These are phyloP conservation scores for Sporophila hypoxantha DNA, from an alignment of 2,113 vertebrate genomes.

Conservation along the genomic window DNA sequence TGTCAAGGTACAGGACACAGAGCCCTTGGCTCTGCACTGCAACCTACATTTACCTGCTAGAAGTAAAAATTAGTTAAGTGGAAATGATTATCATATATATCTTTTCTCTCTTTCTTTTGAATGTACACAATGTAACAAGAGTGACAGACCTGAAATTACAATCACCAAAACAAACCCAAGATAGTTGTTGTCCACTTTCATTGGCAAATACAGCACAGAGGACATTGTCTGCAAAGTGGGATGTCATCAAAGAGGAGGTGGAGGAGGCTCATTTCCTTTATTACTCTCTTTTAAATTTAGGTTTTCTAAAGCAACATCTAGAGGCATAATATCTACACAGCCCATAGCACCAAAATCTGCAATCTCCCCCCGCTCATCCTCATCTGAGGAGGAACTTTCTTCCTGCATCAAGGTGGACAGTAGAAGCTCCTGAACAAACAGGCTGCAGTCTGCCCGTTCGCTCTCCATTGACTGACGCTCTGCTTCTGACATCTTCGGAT, in stretches of 20 bases:
- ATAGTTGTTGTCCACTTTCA: slow-evolving; percentile 93
- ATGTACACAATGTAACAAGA: slow-evolving; percentile 99
- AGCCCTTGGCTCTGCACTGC: slow-evolving; percentile 79
- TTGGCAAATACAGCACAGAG: slow-evolving; percentile 99
- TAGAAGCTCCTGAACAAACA: slow-evolving; percentile 97
- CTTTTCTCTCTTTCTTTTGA: slow-evolving; percentile 90
- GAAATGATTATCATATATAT: slow-evolving; percentile 98
- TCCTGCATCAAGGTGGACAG: slow-evolving; percentile 94
- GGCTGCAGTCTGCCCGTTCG: slow-evolving; percentile 91
- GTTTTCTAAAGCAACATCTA: slow-evolving; percentile 99
- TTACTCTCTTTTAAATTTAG: slow-evolving; percentile 96
- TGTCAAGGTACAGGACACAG: slow-evolving; percentile 87
- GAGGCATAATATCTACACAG: slow-evolving; percentile 99
- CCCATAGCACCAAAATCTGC: slow-evolving; percentile 98
- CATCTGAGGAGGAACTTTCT: slow-evolving; percentile 96
- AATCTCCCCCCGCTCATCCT: slow-evolving; percentile 94
- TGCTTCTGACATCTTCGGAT: slow-evolving; percentile 93
- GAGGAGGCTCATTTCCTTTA: slow-evolving; percentile 94
- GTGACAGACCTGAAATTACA: slow-evolving; percentile 99
- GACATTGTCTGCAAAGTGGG: slow-evolving; percentile 95
- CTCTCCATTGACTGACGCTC: slow-evolving; percentile 93
- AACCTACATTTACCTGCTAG: slow-evolving; percentile 91
- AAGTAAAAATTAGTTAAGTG: slow-evolving; percentile 94
- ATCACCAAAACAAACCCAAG: slow-evolving; percentile 93
- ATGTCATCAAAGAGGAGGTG: slow-evolving; percentile 99